Base-by-base conservation (phyloP, 1,140 invertebrate species). In the Mercenaria mercenaria region DNA sequence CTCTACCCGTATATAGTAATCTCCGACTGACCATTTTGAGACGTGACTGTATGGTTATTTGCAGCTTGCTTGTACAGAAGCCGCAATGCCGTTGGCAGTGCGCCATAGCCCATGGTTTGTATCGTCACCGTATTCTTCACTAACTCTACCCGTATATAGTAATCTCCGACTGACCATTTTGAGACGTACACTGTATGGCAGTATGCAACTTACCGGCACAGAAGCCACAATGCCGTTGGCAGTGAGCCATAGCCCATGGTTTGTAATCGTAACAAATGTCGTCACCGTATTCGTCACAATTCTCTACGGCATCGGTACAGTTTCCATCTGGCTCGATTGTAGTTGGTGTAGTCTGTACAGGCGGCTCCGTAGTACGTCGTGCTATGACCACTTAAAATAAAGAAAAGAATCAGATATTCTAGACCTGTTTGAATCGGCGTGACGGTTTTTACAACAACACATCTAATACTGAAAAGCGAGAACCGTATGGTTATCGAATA, bases 211-310 rank as follows among this genome's bases (percentile, higher is more conserved):
- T n/a, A 88, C 85, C 85, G 15, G 2, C 15, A 61, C 85, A 88
- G 43, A 88, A 77, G 11, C 72, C 74, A 67, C 85, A 88, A 26
- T 52, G 39, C 6, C 18, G 26, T 15, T 20, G 15, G 34, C 85
- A 88, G 52, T 88, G 72, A 29, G 47, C 56, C n/a, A 8, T 32
- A 1, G 72, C 72, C 56, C 72, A 88, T 34, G 85, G 85, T 39
- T 79, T 41, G 41, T 88, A 88, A 41, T 88, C 85, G 15, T 26
- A 79, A n/a, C 85, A 88, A 20, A 61, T 76, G 39, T 88, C 85
- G 10, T 64, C 20, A 15, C 85, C 85, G 59, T 88, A 88, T 50
- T 50, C 56, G 10, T 52, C 39, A 47, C 85, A 88, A 41, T 77
- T 76, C 8, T 52, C 34, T 37, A 88, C 34, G 3, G 11, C n/a